Evolutionary conservation across 1,140 invertebrate genomes (phyloP), one percentile per base, ranked within the genome.

Genomic region (Lucilia cuprina): DNA sequence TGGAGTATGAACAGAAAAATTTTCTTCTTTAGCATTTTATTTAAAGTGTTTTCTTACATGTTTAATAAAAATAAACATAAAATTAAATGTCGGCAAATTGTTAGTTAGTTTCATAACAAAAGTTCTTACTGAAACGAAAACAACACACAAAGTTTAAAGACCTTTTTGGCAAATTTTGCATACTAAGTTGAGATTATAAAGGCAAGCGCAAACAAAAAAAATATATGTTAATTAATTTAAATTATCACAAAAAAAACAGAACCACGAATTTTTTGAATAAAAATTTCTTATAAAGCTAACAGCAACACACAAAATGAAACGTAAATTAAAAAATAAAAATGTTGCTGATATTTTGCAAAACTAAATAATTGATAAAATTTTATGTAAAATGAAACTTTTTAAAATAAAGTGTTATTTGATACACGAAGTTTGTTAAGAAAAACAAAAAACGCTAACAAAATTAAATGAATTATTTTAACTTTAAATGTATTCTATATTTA

Each of bases 21-120:
- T 55, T 55, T 55, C 50, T n/a, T 55, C 12, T 55, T 17, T 55
- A 55, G 50, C 13, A 14, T n/a, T 55, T 4, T 55, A 50, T 80
- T 14, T 21, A 35, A 35, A 80, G n/a, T 19, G 41, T 50, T 80
- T 49, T 80, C 34, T 80, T 19, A 50, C 41, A 50, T 49, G 77
- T 80, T 12, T 49, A 19, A 30, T 80, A 35, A 30, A 49, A 49
- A 80, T 80, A 80, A 49, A 35, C 41, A 80, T 80, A 49, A 80
- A 80, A 80, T 19, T 80, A 80, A 49, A 49, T 80, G 77, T 80
- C 41, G n/a, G 77, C 77, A 80, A 80, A 80, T 80, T 80, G 19
- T 19, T 19, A 19, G 35, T 19, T 80, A 47, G 17, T 80, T 80
- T 49, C 41, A 41, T 41, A 41, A 41, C 41, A 41, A 41, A 19